phyloP scores from a whole-genome alignment of 2,888 invertebrate genomes.

The Diplolepis rosae region DNA sequence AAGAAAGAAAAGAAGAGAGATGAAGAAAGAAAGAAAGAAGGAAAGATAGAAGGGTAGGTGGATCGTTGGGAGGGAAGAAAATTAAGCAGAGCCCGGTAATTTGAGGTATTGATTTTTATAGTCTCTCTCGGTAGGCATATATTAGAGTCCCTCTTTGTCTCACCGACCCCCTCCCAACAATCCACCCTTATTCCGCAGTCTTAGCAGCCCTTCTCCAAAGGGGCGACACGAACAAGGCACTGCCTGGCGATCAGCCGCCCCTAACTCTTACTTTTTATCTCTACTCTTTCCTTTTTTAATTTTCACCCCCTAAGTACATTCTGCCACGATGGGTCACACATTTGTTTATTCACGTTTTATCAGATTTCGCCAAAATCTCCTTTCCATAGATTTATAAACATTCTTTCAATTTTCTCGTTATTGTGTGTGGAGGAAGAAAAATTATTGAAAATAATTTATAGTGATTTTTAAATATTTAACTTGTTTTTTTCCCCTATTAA shows the following conservation, averaged over 20 bases:
- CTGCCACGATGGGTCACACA: slow-evolving; percentile 27
- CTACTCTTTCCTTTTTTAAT: slow-evolving; percentile 38
- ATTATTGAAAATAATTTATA: too few relatives aligned
- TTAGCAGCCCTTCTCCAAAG: slow-evolving; percentile 56
- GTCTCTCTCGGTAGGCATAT: slow-evolving; percentile 72
- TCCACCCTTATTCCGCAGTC: slow-evolving; percentile 53
- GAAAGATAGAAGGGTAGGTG: slow-evolving; percentile 40
- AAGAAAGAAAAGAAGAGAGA: slow-evolving; percentile 37
- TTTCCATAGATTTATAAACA: slow-evolving; percentile 3
- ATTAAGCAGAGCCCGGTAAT: slow-evolving; percentile 74
- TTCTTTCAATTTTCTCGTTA: background rate
- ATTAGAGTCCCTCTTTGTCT: slow-evolving; percentile 68
- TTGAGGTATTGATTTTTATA: slow-evolving; percentile 74
- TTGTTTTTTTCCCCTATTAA: too few relatives aligned
- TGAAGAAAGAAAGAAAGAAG: slow-evolving; percentile 11
- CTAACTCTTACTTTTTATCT: slow-evolving; percentile 44
- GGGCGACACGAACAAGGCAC: slow-evolving; percentile 68
- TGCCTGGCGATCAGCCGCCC: slow-evolving; percentile 67
- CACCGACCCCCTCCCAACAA: slow-evolving; percentile 40
- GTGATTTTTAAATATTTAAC: too few relatives aligned
- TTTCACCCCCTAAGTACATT: slow-evolving; percentile 24
- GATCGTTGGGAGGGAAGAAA: slow-evolving; percentile 66
- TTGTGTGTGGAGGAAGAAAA: too few relatives aligned
- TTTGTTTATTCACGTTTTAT: slow-evolving; percentile 27
- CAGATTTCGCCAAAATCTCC: slow-evolving; percentile 2